Evolutionary conservation across 2,113 vertebrate species (phyloP), one percentile per base, ranked within the genome.

Genomic region (Chrysemys picta): DNA sequence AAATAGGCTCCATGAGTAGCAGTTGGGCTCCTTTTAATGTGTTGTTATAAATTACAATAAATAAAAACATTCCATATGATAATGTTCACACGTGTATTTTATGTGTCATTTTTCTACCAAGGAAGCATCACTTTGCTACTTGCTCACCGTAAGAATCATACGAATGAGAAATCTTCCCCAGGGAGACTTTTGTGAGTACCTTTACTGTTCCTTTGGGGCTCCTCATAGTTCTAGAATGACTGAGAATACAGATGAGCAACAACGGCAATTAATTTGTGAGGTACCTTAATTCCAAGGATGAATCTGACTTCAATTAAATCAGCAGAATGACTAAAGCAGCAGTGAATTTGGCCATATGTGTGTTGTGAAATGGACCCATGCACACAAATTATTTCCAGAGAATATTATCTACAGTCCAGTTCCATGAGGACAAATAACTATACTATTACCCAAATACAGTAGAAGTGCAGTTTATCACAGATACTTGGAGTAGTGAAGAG

Each of bases 181-280:
- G 89, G 85, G 96, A 91, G 98, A 98, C 85, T n/a, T 97, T 62
- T 95, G 98, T 99, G 96, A 99, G 98, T 98, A 97, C 24, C 45
- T 10, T 42, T 29, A 29, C 76, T 86, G 80, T 53, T 93, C 84
- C 65, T 90, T 53, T 78, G 31, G 82, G 56, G 80, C 16, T 5
- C 59, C 72, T 45, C 25, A 42, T 11, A 8, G 8, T 53, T 89
- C 47, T 94, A 42, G 94, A 25, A 78, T 38, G 52, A 50, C 2
- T 78, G 3, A 85, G 35, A 38, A 91, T 86, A 69, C 9, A 31
- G 25, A 5, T 57, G 57, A 81, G 27, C n/a, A 54, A 47, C 24
- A 76, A 47, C 42, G 24, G 42, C 1, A 2, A 76, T 76, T 75
- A 22, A 42, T 25, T 42, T 5, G 5, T 45, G 24, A 76, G 24